A percentile compares a stretch with the other conserved stretches of the same genome.
phyloP scores from a whole-genome alignment of 2,797 vertebrate species.

The Acanthiza pusilla region DNA sequence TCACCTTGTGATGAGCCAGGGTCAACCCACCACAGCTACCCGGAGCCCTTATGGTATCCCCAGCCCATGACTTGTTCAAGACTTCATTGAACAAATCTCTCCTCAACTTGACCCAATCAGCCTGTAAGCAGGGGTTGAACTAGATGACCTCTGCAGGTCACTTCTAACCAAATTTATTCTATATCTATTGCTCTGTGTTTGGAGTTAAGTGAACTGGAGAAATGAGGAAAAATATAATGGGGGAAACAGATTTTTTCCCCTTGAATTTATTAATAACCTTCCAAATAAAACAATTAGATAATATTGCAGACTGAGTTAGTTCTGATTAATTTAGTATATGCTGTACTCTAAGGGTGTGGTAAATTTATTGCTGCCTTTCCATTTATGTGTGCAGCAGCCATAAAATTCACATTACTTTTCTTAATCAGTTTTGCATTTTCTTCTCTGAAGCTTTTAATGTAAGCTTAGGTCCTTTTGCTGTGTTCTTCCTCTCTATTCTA shows the following conservation, averaged over 20 bases:
- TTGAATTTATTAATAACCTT: conserved; percentile 23
- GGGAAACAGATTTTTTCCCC: not conserved
- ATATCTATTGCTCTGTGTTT: not conserved
- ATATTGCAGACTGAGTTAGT: conserved; percentile 29
- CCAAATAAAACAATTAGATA: not conserved
- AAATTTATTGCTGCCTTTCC: conserved; percentile 21
- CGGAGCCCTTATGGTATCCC: not conserved
- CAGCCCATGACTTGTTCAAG: not conserved
- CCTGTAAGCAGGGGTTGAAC: not conserved
- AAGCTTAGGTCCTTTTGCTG: conserved; percentile 40
- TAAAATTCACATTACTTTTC: conserved; percentile 69
- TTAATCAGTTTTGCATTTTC: conserved; percentile 63
- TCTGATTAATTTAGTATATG: conserved; percentile 54
- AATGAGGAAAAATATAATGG: not conserved
- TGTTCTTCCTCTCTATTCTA: not conserved
- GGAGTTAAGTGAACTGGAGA: not conserved
- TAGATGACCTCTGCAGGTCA: not conserved
- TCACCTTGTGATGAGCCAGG: not conserved
- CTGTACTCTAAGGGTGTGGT: conserved; percentile 15
- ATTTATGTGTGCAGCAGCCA: conserved; percentile 45
- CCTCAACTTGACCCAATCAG: not conserved
- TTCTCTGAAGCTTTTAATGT: conserved; percentile 51
- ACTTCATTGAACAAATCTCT: not conserved
- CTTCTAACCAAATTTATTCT: not conserved
- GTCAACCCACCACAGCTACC: not conserved